Conservation (phyloP, 2,113 vertebrate species). For the Sporophila hypoxantha region DNA sequence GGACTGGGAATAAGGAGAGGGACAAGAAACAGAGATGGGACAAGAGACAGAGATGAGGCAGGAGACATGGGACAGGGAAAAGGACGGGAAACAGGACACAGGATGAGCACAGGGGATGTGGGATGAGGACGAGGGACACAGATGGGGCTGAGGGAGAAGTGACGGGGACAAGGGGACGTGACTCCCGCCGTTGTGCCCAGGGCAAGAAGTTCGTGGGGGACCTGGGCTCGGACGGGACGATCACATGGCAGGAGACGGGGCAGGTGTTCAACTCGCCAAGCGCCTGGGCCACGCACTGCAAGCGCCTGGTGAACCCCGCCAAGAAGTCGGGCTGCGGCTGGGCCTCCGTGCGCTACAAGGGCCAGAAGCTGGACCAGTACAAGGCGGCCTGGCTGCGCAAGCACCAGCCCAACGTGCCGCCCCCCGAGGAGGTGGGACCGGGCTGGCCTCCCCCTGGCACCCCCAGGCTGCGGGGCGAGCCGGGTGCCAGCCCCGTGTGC, state of each 20-base stretch:
- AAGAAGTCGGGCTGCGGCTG: constrained; percentile 97
- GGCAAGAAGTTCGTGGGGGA: constrained; percentile 94
- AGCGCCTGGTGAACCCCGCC: constrained; percentile 92
- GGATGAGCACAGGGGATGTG: neutral
- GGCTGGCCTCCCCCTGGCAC: too few relatives aligned
- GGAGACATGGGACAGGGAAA: neutral
- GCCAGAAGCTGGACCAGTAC: constrained; percentile 94
- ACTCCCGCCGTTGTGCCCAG: constrained; percentile 25
- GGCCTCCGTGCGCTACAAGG: constrained; percentile 93
- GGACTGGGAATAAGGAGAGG: too few relatives aligned
- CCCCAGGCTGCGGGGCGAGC: accelerated
- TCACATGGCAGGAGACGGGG: constrained; percentile 92
- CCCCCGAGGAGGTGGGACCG: constrained; percentile 77
- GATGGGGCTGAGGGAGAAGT: neutral
- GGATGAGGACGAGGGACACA: too few relatives aligned
- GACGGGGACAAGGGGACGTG: accelerated
- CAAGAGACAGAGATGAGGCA: neutral
- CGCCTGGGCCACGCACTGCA: constrained; percentile 97
- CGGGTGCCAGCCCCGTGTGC: neutral
- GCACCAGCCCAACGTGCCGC: constrained; percentile 77
- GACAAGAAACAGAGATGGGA: accelerated
- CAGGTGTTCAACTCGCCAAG: constrained; percentile 95
- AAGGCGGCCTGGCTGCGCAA: constrained; percentile 91
- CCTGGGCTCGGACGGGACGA: constrained; percentile 88
- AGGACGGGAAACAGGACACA: neutral